Evolutionary conservation across 2,113 vertebrate genomes (phyloP).

Genomic region (Psilopogon haemacephalus): DNA sequence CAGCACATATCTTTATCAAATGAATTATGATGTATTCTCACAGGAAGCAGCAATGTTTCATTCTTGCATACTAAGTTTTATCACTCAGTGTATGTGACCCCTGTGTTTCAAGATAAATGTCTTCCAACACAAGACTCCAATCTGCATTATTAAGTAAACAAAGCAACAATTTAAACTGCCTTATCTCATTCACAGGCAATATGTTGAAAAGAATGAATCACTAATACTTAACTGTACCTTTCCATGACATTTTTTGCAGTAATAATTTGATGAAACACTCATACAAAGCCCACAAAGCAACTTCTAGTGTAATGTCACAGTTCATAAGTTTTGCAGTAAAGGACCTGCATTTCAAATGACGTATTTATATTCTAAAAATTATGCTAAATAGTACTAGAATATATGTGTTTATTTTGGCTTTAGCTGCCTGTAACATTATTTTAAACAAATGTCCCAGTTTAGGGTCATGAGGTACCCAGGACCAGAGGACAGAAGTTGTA

Average conservation of each 20-base stretch:
- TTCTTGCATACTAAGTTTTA: background rate
- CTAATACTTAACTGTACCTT: background rate
- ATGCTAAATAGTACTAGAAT: background rate
- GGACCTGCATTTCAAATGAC: background rate
- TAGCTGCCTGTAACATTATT: background rate
- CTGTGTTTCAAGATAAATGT: background rate
- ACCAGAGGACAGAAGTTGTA: too few species aligned
- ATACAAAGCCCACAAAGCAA: background rate
- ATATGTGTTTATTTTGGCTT: background rate
- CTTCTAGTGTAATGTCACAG: background rate
- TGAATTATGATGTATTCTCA: background rate
- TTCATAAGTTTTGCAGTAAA: background rate
- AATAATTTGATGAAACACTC: background rate
- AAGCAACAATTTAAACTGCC: background rate
- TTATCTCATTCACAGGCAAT: background rate
- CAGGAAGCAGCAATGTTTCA: background rate
- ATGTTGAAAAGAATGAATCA: background rate
- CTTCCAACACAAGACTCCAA: background rate
- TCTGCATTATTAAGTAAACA: background rate
- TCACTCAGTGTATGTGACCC: background rate
- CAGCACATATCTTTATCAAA: background rate
- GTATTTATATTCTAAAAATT: background rate
- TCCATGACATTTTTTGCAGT: background rate
- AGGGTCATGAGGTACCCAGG: too few species aligned
- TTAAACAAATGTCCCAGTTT: too few species aligned